A percentile compares a stretch with the other conserved stretches of the same genome.
Evolutionary conservation across 2,113 vertebrate genomes (phyloP).

Genomic region (Ahaetulla prasina): DNA sequence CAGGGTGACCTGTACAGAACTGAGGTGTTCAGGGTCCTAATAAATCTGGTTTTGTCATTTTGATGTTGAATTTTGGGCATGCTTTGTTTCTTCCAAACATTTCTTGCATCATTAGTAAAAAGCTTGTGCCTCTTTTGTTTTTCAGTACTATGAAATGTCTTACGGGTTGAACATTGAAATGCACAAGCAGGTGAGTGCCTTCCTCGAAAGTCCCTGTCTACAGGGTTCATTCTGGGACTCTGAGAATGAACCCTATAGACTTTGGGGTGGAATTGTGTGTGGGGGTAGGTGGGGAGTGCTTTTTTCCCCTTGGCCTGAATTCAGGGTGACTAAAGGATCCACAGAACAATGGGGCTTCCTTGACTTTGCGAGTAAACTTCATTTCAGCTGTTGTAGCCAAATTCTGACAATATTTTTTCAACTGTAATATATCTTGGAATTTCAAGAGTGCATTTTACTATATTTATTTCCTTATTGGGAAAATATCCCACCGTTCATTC

Average conservation of each 20-base stretch:
- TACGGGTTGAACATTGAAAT: constrained; percentile 98
- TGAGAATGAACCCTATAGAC: background rate
- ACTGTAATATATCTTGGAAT: background rate
- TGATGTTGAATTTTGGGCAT: background rate
- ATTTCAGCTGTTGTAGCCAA: background rate
- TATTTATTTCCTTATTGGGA: background rate
- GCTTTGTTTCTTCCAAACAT: constrained; percentile 34
- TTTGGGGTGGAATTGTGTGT: background rate
- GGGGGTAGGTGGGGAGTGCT: background rate
- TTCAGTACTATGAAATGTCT: constrained; percentile 97
- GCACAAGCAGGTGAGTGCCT: constrained; percentile 93
- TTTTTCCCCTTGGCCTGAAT: background rate
- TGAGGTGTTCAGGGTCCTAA: background rate
- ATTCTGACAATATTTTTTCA: background rate
- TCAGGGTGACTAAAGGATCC: background rate
- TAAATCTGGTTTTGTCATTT: background rate
- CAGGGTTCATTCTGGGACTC: no score
- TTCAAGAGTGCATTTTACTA: background rate
- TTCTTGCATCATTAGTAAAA: constrained; percentile 34
- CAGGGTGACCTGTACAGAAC: background rate
- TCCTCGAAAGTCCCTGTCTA: background rate
- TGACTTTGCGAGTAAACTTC: background rate
- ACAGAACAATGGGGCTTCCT: background rate
- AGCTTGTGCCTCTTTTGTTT: constrained; percentile 22
- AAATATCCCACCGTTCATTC: background rate